These are phyloP conservation scores for Eleginops maclovinus DNA, from an alignment of 2,113 vertebrate genomes.

Conservation along the genomic window DNA sequence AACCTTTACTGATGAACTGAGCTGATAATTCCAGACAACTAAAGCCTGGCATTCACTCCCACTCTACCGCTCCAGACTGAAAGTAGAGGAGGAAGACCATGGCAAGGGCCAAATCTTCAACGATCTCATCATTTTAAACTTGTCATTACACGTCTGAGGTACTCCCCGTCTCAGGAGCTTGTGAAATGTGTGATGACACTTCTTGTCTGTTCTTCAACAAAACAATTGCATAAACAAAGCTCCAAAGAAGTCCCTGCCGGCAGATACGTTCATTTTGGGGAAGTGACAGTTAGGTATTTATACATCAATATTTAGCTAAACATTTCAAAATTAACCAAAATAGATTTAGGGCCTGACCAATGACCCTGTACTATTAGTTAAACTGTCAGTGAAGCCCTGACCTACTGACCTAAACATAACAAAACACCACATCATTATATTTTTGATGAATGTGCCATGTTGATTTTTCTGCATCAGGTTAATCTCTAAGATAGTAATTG, in stretches of 20 bases:
- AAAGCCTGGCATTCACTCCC: slow-evolving; percentile 49
- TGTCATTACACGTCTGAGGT: slow-evolving; percentile 13
- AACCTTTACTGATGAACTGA: slow-evolving; percentile 59
- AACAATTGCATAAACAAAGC: slow-evolving; percentile 17
- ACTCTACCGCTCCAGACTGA: slow-evolving; percentile 20
- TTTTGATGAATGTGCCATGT: not conserved
- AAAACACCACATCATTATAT: slow-evolving; percentile 7
- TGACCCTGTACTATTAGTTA: slow-evolving; percentile 34
- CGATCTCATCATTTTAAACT: slow-evolving; percentile 36
- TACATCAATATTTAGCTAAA: slow-evolving; percentile 22
- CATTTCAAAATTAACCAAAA: slow-evolving; percentile 27
- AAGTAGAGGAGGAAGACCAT: slow-evolving; percentile 2
- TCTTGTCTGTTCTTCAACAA: slow-evolving; percentile 17
- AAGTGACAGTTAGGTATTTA: slow-evolving; percentile 47
- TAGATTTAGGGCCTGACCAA: slow-evolving; percentile 20
- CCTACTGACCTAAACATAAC: slow-evolving; percentile 15
- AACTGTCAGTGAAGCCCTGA: slow-evolving; percentile 16
- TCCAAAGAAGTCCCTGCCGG: slow-evolving; percentile 26
- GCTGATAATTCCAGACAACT: slow-evolving; percentile 61
- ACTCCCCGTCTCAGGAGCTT: not conserved
- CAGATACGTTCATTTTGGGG: slow-evolving; percentile 34
- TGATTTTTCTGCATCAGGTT: not conserved
- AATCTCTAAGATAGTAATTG: not conserved
- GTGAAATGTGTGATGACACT: slow-evolving; percentile 17
- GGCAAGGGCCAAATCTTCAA: slow-evolving; percentile 25